Evolutionary conservation across 2,113 vertebrate species (phyloP), one percentile per base, ranked within the genome.

Genomic region (Amphiprion percula): DNA sequence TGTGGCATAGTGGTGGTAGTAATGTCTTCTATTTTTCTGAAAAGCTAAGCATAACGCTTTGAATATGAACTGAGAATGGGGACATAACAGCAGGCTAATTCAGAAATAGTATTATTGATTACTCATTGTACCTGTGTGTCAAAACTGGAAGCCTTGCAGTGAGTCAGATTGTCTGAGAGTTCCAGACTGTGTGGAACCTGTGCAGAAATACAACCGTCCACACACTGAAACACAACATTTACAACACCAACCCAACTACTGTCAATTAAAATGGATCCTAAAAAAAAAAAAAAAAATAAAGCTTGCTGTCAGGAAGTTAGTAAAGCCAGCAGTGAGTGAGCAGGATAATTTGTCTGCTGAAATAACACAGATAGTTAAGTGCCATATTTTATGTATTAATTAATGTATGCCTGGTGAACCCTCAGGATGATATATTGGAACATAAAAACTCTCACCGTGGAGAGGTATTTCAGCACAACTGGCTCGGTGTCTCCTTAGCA

Each of bases 181-280:
- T 8, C 41, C 46, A 26, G 8, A 76, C 50, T 63, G 67, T 28
- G 41, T 41, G 41, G 15, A 28, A 61, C 53, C 59, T 10, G 15
- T 23, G 55, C 3, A 17, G 44, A 75, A 59, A 21, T 30, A 47
- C 52, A 58, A 8, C 49, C 16, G 3, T 19, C 49, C 49, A 9
- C 17, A 52, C 85, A 56, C 28, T 21, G 46, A 81, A 79, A 59
- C 46, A 24, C 79, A 82, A 81, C 63, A 83, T 68, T 88, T 75
- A 83, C 59, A 65, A 58, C 68, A 10, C 1, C 52, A 49, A 74
- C 55, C 39, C 26, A 24, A 69, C 46, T 68, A 49, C 33, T 1
- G 5, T 33, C 53, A 64, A 67, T 68, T 80, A 80, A 78, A 44
- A 59, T 64, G 73, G 83, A 61, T 47, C 58, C 60, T 66, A 39